Evolutionary conservation across 2,113 vertebrate genomes (phyloP).

Genomic region (Budorcas taxicolor): DNA sequence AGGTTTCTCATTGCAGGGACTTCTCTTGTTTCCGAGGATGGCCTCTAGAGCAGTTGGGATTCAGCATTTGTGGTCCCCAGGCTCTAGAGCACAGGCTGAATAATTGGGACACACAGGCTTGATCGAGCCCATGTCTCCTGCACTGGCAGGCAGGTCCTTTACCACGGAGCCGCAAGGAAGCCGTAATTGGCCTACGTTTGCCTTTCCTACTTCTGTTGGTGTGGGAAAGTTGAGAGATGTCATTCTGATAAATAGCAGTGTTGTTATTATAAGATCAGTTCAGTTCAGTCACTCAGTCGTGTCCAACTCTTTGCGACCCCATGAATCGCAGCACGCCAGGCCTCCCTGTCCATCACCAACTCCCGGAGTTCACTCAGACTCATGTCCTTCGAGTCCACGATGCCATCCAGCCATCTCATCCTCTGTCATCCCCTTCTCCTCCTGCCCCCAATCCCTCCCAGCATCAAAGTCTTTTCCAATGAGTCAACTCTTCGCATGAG

Average conservation of each 20-base stretch:
- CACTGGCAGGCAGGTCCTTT: not conserved
- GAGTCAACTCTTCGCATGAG: too few species aligned
- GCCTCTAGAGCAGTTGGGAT: not conserved
- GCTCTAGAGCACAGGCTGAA: not conserved
- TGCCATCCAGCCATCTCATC: too few species aligned
- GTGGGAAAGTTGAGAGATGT: not conserved
- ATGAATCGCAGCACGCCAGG: too few species aligned
- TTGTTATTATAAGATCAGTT: not conserved
- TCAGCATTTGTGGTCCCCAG: not conserved
- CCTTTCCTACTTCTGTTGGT: not conserved
- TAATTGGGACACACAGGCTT: not conserved
- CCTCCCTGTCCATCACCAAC: too few species aligned
- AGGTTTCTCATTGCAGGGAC: not conserved
- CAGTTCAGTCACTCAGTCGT: too few species aligned
- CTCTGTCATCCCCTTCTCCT: too few species aligned
- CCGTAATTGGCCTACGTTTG: not conserved
- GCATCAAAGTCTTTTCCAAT: too few species aligned
- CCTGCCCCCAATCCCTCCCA: too few species aligned
- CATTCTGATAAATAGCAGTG: not conserved
- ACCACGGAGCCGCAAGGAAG: not conserved
- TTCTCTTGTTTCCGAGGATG: not conserved
- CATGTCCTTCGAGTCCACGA: fast-evolving
- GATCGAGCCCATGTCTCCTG: not conserved
- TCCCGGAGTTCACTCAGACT: too few species aligned
- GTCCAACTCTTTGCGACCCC: too few species aligned